Base-by-base conservation (phyloP, 2,888 invertebrate genomes). In the Fragum fragum region DNA sequence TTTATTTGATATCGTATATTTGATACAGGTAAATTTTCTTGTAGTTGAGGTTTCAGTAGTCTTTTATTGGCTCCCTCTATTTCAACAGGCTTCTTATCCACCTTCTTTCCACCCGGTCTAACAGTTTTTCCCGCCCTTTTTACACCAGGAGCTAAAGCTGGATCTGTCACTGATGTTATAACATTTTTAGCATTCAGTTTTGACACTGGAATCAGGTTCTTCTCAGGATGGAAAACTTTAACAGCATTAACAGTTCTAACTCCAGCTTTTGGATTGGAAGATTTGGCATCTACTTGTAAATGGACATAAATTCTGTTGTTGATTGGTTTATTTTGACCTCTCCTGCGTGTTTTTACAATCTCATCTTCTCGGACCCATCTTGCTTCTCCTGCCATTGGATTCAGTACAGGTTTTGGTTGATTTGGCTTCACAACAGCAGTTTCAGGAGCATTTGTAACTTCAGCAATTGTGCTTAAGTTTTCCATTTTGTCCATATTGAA, bases 261-360 rank as follows among this genome's bases (percentile, higher is more conserved):
- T 42, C 66, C 66, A 39, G 21, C 1, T 14, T 42, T 66, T 66
- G 21, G 66, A 28, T 59, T 55, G 1, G 36, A 39, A 9, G 23
- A 23, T n/a, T 18, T 36, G 26, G 72, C 32, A 59, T 74, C 55
- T 2, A 85, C 75, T 26, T 85, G 81, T 32, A 80, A 76, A 52
- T 85, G 85, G 28, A 85, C 75, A 63, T 82, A 85, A 21, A 85
- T 85, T 63, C 82, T 70, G 66, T 79, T 85, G n/a, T 57, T 59
- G 9, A 32, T 39, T 14, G 66, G 66, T 66, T 66, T 66, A 11
- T 39, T 42, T 14, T 1, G 42, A 6, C 36, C 42, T 42, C 42
- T 66, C 23, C 42, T 66, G 18, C 42, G 11, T 1, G 42, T 66
- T 11, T 66, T 66, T 9, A 66, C 66, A 66, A 66, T 39, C 21